Evolutionary conservation across 2,888 invertebrate species (phyloP), one percentile per base, ranked within the genome.

Genomic region (Pandemis corylana): DNA sequence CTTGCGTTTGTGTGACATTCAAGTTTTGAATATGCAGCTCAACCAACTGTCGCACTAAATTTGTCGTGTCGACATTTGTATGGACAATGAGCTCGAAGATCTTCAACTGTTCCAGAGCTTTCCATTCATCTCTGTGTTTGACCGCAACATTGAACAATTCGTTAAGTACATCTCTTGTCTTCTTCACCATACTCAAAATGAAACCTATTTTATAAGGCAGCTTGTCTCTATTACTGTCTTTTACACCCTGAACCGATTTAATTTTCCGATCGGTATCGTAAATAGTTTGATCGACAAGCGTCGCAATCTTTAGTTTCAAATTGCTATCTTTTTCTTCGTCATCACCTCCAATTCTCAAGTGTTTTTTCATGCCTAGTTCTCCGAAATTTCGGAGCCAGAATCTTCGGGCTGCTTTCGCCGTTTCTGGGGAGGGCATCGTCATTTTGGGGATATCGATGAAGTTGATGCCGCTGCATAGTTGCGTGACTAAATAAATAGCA

Each of bases 81-180:
- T 93, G 92, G 0, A 91, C 87, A 4, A 93, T 91, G 9, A 91
- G 78, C 76, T 93, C 93, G 69, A 91, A 93, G 13, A 92, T 87
- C 75, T 92, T 93, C 76, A 93, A 75, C 78, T 92, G 91, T 76
- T 93, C 92, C 44, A 93, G 75, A 6, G 90, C 89, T 75, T 87
- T 89, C 90, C 91, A 93, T 68, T 90, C 86, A 1, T 90, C 88
- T 67, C 87, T 87, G 53, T 93, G 91, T 71, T 88, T 92, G 7
- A 92, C 84, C 0, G 93, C 93, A 0, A 92, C 87, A 66, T 91
- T 92, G 71, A 91, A 93, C 28, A 93, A 77, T 77, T 93, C 93
- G 53, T 88, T 90, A 66, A 92, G 67, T 7, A 90, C 84, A 53
- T 90, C 87, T 64, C 89, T 86, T 0, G 89, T 86, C 72, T 91